Conservation (phyloP, 2,797 vertebrate genomes). For the Mormyrops attenuatus region DNA sequence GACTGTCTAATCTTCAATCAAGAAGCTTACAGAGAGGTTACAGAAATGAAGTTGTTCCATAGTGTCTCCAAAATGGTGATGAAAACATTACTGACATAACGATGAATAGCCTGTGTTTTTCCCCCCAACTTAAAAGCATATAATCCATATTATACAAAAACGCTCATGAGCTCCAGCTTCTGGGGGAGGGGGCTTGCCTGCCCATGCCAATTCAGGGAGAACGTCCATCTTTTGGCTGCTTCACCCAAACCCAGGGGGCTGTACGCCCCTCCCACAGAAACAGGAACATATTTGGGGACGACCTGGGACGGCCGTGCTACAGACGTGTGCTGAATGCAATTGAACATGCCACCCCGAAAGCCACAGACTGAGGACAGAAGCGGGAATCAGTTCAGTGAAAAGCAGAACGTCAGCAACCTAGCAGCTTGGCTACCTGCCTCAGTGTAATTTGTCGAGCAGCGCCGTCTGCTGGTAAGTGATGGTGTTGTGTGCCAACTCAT, state of each 20-base stretch:
- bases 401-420: not conserved
- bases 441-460: not conserved
- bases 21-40: not conserved
- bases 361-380: not conserved
- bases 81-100: not conserved
- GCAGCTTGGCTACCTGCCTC: not conserved
- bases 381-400: not conserved
- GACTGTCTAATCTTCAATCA: not conserved
- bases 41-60: not conserved
- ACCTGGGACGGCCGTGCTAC: not conserved
- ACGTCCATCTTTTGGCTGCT: not conserved
- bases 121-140: not conserved
- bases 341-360: not conserved
- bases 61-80: not conserved
- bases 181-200: not conserved
- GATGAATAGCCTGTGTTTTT: not conserved
- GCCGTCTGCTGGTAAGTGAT: slow-evolving; percentile 40
- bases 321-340: not conserved
- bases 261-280: not conserved
- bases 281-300: not conserved
- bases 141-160: not conserved
- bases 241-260: not conserved
- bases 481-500: slow-evolving; percentile 24
- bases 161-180: not conserved
- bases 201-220: not conserved